Conservation (phyloP, 2,888 invertebrate genomes). For the Petrolisthes cinctipes region DNA sequence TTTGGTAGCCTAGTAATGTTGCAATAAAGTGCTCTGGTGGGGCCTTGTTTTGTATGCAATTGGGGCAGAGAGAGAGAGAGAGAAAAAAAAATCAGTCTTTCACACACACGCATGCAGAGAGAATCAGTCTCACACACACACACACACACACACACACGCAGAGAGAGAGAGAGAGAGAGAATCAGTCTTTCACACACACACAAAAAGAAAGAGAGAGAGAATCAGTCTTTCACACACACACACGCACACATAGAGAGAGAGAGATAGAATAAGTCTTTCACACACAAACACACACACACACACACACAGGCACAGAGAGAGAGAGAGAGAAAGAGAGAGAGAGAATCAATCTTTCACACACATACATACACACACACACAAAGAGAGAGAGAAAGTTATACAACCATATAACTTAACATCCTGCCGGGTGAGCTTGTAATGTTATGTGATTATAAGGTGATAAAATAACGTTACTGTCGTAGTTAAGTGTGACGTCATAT, state of each 20-base stretch:
- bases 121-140: neutral
- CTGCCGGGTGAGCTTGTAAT: too few relatives aligned
- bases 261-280: too few relatives aligned
- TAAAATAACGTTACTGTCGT: neutral
- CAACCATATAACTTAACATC: too few relatives aligned
- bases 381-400: neutral
- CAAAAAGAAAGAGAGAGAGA: conserved; percentile 20
- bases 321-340: conserved; percentile 24
- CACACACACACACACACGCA: too few relatives aligned
- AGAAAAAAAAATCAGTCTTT: neutral
- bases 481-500: neutral
- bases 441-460: too few relatives aligned
- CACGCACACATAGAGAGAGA: neutral
- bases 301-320: neutral
- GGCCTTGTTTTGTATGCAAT: too few relatives aligned
- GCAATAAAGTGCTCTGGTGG: too few relatives aligned
- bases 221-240: neutral
- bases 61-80: too few relatives aligned
- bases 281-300: neutral
- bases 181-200: neutral
- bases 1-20: too few relatives aligned
- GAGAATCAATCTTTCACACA: neutral
- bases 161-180: conserved; percentile 36
- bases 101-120: neutral
- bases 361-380: too few relatives aligned